phyloP scores from a whole-genome alignment of 2,797 vertebrate genomes.

The Mastacembelus armatus region DNA sequence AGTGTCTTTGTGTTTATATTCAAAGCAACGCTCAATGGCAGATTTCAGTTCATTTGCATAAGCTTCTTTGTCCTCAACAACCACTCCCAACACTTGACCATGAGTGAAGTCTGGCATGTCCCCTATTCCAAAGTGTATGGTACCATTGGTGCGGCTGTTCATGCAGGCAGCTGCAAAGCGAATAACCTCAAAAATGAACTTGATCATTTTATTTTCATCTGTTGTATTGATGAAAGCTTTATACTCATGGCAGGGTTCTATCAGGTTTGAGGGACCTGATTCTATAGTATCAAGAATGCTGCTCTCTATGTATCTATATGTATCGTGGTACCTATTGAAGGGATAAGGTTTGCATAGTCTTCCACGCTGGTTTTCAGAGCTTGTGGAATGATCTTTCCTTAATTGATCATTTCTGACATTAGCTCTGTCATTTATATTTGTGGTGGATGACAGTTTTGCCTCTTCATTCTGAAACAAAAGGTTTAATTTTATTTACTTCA shows the following conservation, averaged over 20 bases:
- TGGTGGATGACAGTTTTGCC: no score
- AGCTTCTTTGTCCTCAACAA: slow-evolving; percentile 57
- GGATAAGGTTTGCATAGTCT: slow-evolving; percentile 74
- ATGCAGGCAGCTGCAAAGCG: slow-evolving; percentile 79
- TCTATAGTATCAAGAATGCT: slow-evolving; percentile 69
- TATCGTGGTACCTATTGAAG: slow-evolving; percentile 68
- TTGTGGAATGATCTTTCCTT: slow-evolving; percentile 41
- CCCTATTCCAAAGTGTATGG: slow-evolving; percentile 82
- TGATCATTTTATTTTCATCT: slow-evolving; percentile 53
- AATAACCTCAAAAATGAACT: slow-evolving; percentile 70
- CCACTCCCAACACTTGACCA: slow-evolving; percentile 74
- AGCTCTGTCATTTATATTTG: no score
- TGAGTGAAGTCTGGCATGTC: slow-evolving; percentile 66
- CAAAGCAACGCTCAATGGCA: slow-evolving; percentile 61
- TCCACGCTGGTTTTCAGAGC: slow-evolving; percentile 5
- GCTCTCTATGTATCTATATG: slow-evolving; percentile 64
- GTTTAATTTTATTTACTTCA: no score
- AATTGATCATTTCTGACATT: no score
- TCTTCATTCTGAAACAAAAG: no score
- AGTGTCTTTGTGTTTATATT: slow-evolving; percentile 45
- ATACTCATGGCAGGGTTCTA: slow-evolving; percentile 81
- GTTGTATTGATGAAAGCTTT: slow-evolving; percentile 71
- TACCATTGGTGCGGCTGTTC: slow-evolving; percentile 83
- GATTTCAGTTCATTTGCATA: slow-evolving; percentile 41
- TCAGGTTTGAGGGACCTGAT: slow-evolving; percentile 66